Base-by-base conservation (phyloP, 2,888 invertebrate genomes). In the Drosophila macrospina region DNA sequence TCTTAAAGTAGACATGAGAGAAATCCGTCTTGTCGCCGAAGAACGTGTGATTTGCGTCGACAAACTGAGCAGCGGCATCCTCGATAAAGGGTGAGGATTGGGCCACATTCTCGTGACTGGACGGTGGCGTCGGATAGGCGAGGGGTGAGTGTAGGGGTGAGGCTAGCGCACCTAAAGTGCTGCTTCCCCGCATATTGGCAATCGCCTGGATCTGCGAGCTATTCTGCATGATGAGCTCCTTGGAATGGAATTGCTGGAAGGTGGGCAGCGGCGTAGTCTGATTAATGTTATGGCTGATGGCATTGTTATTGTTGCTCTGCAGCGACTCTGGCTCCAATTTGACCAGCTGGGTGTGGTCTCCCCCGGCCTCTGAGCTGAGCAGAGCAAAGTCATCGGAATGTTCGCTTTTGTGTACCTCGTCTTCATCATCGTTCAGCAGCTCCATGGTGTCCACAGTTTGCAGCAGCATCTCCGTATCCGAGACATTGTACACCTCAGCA, bases 111-210 rank as follows among this genome's bases (percentile, higher is more conserved):
- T 97, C 97, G 82, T 97, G 97, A 80, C 97, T 97, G 1, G 97
- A 97, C 4, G 97, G 97, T 20, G 97, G 97, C 7, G 97, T 97
- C 2, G 97, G 97, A 90, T 97, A 97, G 20, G 96, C 94, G 83
- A 97, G 94, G 0, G 95, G 95, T 28, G 95, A 95, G 73, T 95
- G 94, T 67, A 95, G 80, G 0, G 95, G 95, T 0, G 95, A 95
- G 74, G 94, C 93, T 93, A 93, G 54, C 93, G 94, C 74, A 41
- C 73, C 74, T 71, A 82, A 37, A 87, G 74, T 93, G 89, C 80
- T 91, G 89, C 77, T 93, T 85, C 85, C 91, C 88, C 70, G 93
- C 77, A 87, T 92, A 90, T 69, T 92, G 90, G 85, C 78, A 51
- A 90, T 74, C 39, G 89, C 86, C 63, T 80, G 88, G 88, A 93